A percentile compares a stretch with the other conserved stretches of the same genome.
phyloP scores from a whole-genome alignment of 2,888 invertebrate species.

The Scaptomyza caliginosa region DNA sequence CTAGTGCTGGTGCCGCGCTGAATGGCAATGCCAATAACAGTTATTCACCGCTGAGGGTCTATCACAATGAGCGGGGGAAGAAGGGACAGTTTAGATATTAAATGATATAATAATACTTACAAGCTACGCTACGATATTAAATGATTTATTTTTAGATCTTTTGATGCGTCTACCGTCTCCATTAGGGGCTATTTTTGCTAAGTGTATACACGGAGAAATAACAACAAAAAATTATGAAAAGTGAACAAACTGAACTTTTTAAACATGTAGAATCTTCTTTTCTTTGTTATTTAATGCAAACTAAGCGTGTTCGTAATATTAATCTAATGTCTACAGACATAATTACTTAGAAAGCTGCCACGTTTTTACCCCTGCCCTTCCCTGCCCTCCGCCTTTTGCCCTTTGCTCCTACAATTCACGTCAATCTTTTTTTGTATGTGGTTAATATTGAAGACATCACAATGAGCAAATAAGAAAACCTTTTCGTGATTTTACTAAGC shows the following conservation, averaged over 20 bases:
- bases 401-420: slow-evolving; percentile 15
- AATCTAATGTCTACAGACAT: slow-evolving; percentile 56
- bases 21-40: slow-evolving; percentile 86
- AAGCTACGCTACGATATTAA: slow-evolving; percentile 6
- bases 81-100: slow-evolving; percentile 93
- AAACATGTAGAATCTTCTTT: slow-evolving; percentile 57
- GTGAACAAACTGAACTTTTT: slow-evolving; percentile 37
- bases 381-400: slow-evolving; percentile 6
- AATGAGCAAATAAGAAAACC: slow-evolving; percentile 63
- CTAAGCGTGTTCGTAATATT: slow-evolving; percentile 73
- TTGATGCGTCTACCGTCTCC: slow-evolving; percentile 22
- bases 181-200: slow-evolving; percentile 65
- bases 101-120: slow-evolving; percentile 53
- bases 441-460: slow-evolving; percentile 61
- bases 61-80: slow-evolving; percentile 91
- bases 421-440: slow-evolving; percentile 28
- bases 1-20: slow-evolving; percentile 72
- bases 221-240: slow-evolving; percentile 10
- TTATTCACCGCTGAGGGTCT: slow-evolving; percentile 91
- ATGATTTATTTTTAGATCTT: slow-evolving; percentile 16
- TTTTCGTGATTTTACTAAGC: slow-evolving; percentile 76
- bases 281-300: slow-evolving; percentile 76
- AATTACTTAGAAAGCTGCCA: slow-evolving; percentile 47
- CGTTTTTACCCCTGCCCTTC: slow-evolving; percentile 7
- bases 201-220: slow-evolving; percentile 63